Evolutionary conservation across 1,140 invertebrate genomes (phyloP).

Genomic region (Drosophila ironensis): DNA sequence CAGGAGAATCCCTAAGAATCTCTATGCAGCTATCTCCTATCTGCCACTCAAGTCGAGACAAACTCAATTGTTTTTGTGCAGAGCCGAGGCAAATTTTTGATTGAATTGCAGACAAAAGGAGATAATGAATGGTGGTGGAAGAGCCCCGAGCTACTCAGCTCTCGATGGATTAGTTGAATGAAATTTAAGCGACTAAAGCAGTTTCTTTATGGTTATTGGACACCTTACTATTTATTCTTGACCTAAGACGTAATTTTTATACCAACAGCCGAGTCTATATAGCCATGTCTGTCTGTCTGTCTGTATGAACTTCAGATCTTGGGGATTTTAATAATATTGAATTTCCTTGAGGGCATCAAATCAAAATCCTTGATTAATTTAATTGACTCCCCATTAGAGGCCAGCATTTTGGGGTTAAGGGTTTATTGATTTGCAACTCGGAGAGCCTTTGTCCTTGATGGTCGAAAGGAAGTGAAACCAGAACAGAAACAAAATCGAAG

Average conservation of each 20-base stretch:
- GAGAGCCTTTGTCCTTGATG: conserved; percentile 30
- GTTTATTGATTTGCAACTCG: conserved; percentile 36
- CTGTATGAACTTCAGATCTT: too few species aligned
- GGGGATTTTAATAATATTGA: too few species aligned
- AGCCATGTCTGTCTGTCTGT: too few species aligned
- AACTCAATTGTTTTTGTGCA: conserved; percentile 73
- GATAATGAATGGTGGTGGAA: conserved; percentile 19
- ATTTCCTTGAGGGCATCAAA: too few species aligned
- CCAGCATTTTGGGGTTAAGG: background rate
- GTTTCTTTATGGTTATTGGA: too few species aligned
- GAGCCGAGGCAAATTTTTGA: conserved; percentile 65
- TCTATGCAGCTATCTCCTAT: background rate
- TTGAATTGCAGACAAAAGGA: conserved; percentile 60
- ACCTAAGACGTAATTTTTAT: too few species aligned
- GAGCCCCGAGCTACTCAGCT: conserved; percentile 1
- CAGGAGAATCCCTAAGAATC: conserved; percentile 40
- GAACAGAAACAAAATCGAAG: conserved; percentile 26
- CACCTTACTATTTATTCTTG: too few species aligned
- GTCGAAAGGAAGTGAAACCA: conserved; percentile 23
- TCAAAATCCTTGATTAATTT: background rate
- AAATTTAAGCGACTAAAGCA: conserved; percentile 19
- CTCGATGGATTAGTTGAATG: conserved; percentile 70
- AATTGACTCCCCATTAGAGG: background rate
- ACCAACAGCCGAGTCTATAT: too few species aligned
- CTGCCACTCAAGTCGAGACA: conserved; percentile 27